These are phyloP conservation scores for Strigamia transsilvanica DNA, from an alignment of 2,888 invertebrate genomes.

Conservation along the genomic window DNA sequence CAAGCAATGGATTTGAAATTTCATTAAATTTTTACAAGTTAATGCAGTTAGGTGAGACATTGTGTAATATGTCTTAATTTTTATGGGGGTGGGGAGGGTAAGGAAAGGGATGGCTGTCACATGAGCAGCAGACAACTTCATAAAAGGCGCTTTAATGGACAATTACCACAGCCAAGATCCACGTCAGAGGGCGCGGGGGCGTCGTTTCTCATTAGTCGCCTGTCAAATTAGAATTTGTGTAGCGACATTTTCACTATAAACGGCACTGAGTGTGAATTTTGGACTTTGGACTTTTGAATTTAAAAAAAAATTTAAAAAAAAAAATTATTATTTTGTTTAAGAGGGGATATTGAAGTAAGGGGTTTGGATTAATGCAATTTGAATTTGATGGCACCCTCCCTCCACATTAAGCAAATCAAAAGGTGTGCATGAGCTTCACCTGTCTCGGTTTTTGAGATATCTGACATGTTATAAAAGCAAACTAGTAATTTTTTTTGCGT, in stretches of 20 bases:
- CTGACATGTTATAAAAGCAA: constrained; percentile 7
- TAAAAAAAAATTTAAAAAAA: not conserved
- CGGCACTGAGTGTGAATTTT: not conserved
- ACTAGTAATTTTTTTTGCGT: not conserved
- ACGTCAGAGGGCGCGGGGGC: constrained; percentile 42
- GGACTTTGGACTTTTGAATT: not conserved
- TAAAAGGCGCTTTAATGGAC: constrained; percentile 49
- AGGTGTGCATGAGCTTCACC: constrained; percentile 24
- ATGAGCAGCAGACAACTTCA: constrained; percentile 48
- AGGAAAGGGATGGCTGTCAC: constrained; percentile 37
- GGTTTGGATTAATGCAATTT: constrained; percentile 5
- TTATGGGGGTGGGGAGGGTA: constrained; percentile 15
- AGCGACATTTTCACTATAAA: constrained; percentile 27
- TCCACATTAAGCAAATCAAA: constrained; percentile 37
- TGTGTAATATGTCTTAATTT: constrained; percentile 49
- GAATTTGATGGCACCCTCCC: not conserved
- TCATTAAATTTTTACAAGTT: constrained; percentile 49
- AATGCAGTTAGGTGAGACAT: constrained; percentile 40
- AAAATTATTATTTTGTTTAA: not conserved
- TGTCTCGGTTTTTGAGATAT: constrained; percentile 35
- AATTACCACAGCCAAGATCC: constrained; percentile 30
- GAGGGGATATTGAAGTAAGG: not conserved
- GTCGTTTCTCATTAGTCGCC: constrained; percentile 45
- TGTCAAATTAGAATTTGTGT: constrained; percentile 41
- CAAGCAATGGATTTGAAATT: constrained; percentile 40